These are phyloP conservation scores for Drosophila sordidula DNA, from an alignment of 2,888 invertebrate species.

Conservation along the genomic window DNA sequence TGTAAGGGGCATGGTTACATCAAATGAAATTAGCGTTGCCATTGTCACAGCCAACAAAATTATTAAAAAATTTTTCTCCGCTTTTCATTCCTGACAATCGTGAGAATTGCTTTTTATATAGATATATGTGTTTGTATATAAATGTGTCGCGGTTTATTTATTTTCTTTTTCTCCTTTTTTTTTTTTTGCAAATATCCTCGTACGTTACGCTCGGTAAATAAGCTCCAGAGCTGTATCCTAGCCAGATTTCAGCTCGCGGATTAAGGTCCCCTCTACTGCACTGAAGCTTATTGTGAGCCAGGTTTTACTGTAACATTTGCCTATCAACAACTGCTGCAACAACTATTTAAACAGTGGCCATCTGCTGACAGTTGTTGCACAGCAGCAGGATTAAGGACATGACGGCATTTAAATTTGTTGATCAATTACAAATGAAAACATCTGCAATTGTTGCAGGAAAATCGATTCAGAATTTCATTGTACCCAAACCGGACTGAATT, in stretches of 20 bases:
- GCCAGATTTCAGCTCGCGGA: slow-evolving; percentile 9
- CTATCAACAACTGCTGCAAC: slow-evolving; percentile 21
- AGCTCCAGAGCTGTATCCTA: neutral
- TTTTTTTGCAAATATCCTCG: no score
- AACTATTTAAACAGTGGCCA: slow-evolving; percentile 16
- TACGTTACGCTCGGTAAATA: slow-evolving; percentile 12
- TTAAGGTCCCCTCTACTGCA: slow-evolving; percentile 8
- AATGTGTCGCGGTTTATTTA: neutral
- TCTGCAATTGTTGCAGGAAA: slow-evolving; percentile 11
- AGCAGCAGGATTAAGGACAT: slow-evolving; percentile 3
- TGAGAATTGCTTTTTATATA: slow-evolving; percentile 1
- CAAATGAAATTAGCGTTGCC: slow-evolving; percentile 53
- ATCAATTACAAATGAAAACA: slow-evolving; percentile 9
- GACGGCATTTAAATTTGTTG: neutral
- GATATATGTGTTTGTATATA: neutral
- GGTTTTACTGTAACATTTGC: neutral
- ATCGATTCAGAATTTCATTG: slow-evolving; percentile 4
- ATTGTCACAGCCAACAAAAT: slow-evolving; percentile 35
- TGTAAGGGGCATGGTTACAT: slow-evolving; percentile 14
- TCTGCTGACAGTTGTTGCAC: slow-evolving; percentile 5
- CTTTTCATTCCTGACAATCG: neutral
- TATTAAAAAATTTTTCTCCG: slow-evolving; percentile 19
- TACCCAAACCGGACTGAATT: neutral
- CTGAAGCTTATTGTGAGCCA: slow-evolving; percentile 20
- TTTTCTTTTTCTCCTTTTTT: neutral